Evolutionary conservation across 2,113 vertebrate species (phyloP).

Genomic region (Bubo bubo): DNA sequence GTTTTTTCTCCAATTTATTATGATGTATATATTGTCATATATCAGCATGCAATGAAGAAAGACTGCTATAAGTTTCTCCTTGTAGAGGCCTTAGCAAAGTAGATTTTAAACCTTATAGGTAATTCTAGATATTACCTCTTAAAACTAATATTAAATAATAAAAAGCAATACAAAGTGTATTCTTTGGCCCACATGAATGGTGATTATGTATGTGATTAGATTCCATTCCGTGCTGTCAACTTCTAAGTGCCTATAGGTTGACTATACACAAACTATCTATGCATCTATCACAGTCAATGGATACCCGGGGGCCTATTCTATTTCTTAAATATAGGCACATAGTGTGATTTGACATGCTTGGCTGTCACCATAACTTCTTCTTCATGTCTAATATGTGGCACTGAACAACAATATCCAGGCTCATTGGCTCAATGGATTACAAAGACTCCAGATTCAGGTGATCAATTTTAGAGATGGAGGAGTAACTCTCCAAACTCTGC

Average conservation of each 20-base stretch:
- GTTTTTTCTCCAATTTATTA: not conserved
- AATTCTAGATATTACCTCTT: not conserved
- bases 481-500: not conserved
- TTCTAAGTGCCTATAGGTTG: not conserved
- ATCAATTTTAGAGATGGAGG: not conserved
- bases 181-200: not conserved
- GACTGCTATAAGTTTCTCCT: not conserved
- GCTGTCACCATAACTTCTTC: not conserved
- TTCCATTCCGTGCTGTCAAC: not conserved
- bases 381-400: not conserved
- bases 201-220: not conserved
- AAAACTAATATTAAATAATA: not conserved
- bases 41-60: not conserved
- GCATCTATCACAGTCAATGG: not conserved
- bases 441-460: not conserved
- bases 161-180: not conserved
- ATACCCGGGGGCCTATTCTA: not conserved
- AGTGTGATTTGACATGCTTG: not conserved
- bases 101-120: not conserved
- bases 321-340: not conserved
- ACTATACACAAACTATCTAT: not conserved
- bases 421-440: not conserved
- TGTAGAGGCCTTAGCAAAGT: not conserved
- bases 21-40: not conserved
- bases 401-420: not conserved